Conservation (phyloP, 2,888 invertebrate genomes). For the Monochamus alternatus region DNA sequence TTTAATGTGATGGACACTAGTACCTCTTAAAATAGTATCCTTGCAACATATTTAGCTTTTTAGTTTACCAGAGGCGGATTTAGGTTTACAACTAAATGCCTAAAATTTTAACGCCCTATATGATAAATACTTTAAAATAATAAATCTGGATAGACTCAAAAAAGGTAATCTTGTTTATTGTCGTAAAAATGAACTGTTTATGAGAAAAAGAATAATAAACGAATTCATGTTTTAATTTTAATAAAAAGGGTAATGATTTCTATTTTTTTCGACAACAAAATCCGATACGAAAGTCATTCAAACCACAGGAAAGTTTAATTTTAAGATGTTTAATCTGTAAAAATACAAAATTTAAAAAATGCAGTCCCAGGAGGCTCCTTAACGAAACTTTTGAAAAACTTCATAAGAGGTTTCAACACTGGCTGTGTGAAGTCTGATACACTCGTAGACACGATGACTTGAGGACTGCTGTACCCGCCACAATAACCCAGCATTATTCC, state of each 20-base stretch:
- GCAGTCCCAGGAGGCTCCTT: background rate
- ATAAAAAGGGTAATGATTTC: background rate
- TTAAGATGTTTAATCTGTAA: constrained; percentile 1
- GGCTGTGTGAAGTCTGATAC: background rate
- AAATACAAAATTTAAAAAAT: background rate
- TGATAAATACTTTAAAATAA: constrained; percentile 1
- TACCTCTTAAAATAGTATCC: background rate
- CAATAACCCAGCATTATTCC: background rate
- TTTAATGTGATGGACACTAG: background rate
- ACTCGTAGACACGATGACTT: background rate
- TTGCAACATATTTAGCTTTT: background rate
- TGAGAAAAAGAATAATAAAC: background rate
- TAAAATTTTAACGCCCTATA: background rate
- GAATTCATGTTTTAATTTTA: constrained; percentile 2
- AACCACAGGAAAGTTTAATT: constrained; percentile 1
- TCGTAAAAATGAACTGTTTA: background rate
- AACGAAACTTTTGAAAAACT: constrained; percentile 1
- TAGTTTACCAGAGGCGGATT: constrained; percentile 1
- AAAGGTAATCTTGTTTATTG: background rate
- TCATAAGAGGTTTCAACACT: constrained; percentile 1
- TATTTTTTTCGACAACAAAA: background rate
- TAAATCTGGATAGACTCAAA: background rate
- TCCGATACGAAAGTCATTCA: background rate
- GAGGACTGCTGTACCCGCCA: background rate
- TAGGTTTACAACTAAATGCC: background rate